These are phyloP conservation scores for Cuniculus paca DNA, from an alignment of 2,797 vertebrate species.

Conservation along the genomic window DNA sequence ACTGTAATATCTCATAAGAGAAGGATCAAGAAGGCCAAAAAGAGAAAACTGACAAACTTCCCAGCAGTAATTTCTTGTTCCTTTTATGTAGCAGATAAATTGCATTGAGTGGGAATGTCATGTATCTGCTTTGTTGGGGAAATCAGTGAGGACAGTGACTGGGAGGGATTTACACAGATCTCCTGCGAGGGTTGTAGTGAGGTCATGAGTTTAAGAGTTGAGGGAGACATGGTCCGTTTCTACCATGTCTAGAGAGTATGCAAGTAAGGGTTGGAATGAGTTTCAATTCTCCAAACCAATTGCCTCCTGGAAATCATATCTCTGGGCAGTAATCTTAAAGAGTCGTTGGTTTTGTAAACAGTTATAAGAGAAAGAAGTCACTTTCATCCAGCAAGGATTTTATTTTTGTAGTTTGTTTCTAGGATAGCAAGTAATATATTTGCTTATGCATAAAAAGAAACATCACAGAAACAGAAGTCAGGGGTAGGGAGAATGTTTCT, in stretches of 20 bases:
- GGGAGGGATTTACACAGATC: conserved; percentile 73
- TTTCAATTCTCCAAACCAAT: conserved; percentile 78
- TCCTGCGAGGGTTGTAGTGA: conserved; percentile 64
- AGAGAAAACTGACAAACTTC: conserved; percentile 27
- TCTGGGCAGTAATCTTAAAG: conserved; percentile 25
- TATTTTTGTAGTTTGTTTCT: conserved; percentile 3
- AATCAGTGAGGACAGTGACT: conserved; percentile 50
- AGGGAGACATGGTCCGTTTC: conserved; percentile 70
- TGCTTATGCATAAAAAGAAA: neutral
- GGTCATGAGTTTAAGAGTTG: conserved; percentile 76
- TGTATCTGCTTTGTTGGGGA: conserved; percentile 57
- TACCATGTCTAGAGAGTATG: conserved; percentile 67
- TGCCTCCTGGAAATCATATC: conserved; percentile 76
- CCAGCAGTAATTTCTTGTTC: conserved; percentile 51
- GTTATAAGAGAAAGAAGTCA: conserved; percentile 57
- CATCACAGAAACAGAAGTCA: neutral
- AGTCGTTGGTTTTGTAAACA: conserved; percentile 75
- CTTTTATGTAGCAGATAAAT: conserved; percentile 56
- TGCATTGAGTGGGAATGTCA: neutral
- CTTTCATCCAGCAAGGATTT: conserved; percentile 70
- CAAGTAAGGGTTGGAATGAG: conserved; percentile 59
- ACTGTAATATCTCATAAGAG: conserved; percentile 9
- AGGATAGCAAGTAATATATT: neutral
- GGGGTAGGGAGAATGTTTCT: neutral
- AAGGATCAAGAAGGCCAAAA: conserved; percentile 17